Base-by-base conservation (phyloP, 2,797 vertebrate species). In the Austrolebias charrua region DNA sequence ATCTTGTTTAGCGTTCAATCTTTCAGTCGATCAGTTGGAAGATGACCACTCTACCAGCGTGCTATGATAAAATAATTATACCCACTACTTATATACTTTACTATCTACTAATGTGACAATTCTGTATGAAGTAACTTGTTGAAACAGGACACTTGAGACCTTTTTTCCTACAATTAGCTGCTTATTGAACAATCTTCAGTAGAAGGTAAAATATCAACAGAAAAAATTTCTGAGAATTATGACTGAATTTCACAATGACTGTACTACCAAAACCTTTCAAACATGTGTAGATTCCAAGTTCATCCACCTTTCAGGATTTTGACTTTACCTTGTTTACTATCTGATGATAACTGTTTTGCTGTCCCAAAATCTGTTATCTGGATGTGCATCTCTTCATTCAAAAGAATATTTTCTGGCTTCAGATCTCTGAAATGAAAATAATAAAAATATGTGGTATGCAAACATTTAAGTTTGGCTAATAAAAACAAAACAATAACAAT, bases 361-460 rank as follows among this genome's bases (percentile, higher is more conserved):
- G 98, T 99, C 84, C 98, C 98, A 60, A 99, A 99, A 88, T 99
- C 98, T 86, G 98, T 99, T 87, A 99, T 99, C 86, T 98, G 98
- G 88, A 99, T 96, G 90, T 99, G 98, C 98, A 99, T 99, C 19
- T 99, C 97, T 91, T 98, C 98, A 63, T 94, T 98, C 89, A 99
- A 91, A 85, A 99, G 91, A 92, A 99, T 98, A 87, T 99, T 99
- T 88, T 99, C 98, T 69, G 98, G 98, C 84, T 99, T 99, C 80
- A 99, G 94, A 82, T 99, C 98, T 93, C 98, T 99, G 90, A 53
- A 91, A 92, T 87, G 51, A 55, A 66, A 48, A 66, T n/a, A 83
- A 65, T 2, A 48, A 4, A 10, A 29, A 29, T 8, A 29, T 16
- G 13, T 1, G 42, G 4, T 13, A 63, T 62, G 57, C 1, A 44